Evolutionary conservation across 2,113 vertebrate genomes (phyloP).

Genomic region (Lepus timidus): DNA sequence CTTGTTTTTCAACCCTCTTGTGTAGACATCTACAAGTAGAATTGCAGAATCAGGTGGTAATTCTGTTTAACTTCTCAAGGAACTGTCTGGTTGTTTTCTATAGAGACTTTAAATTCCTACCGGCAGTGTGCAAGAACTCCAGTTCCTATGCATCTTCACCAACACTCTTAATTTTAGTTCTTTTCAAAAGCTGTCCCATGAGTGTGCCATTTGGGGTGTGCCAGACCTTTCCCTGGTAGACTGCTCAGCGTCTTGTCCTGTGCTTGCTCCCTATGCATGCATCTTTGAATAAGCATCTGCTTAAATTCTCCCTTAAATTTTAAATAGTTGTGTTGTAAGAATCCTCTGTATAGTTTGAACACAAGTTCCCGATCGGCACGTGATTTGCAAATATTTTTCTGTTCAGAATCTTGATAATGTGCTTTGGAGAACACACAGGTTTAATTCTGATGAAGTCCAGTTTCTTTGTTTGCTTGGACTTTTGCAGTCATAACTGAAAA

Average conservation of each 20-base stretch:
- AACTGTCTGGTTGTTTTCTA: neutral
- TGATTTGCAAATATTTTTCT: neutral
- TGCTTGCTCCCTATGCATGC: neutral
- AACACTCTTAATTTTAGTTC: neutral
- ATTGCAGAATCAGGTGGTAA: neutral
- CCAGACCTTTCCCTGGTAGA: neutral
- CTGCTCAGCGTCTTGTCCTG: neutral
- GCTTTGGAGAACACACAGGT: neutral
- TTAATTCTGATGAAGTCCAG: neutral
- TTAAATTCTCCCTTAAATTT: neutral
- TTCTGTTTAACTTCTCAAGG: neutral
- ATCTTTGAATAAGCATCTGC: neutral
- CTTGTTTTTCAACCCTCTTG: neutral
- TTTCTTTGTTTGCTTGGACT: neutral
- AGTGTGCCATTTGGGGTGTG: neutral
- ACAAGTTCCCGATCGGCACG: neutral
- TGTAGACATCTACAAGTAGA: neutral
- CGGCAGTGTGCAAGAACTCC: neutral
- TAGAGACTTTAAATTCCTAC: neutral
- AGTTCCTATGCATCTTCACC: neutral
- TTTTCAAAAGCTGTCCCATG: neutral
- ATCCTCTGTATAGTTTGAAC: neutral
- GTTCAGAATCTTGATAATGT: neutral
- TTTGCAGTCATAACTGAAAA: neutral
- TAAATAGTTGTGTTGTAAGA: neutral